These are phyloP conservation scores for Scaeva pyrastri DNA, from an alignment of 2,888 invertebrate genomes.

Conservation along the genomic window DNA sequence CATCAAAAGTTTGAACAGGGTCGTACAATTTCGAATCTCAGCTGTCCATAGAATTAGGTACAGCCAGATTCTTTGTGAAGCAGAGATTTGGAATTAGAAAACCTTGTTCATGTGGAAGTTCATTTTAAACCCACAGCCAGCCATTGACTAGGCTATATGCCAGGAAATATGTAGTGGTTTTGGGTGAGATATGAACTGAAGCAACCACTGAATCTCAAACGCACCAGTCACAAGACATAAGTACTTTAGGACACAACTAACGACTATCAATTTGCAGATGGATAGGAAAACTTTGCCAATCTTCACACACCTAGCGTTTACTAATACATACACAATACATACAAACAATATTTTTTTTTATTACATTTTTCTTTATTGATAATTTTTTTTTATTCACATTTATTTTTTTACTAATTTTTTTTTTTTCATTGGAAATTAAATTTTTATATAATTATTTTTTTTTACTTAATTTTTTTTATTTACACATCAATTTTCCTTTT, in stretches of 20 bases:
- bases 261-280: not conserved
- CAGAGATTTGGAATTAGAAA: not conserved
- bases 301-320: not conserved
- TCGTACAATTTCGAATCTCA: not conserved
- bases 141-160: not conserved
- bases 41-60: not conserved
- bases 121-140: not conserved
- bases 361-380: not conserved
- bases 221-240: not conserved
- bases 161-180: not conserved
- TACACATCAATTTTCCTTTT: not conserved
- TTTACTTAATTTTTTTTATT: not conserved
- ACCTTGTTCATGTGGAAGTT: conserved; percentile 3
- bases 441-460: not conserved
- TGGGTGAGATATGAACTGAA: not conserved
- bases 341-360: not conserved
- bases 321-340: not conserved
- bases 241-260: not conserved
- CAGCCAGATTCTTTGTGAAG: not conserved
- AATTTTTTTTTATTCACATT: not conserved
- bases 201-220: not conserved
- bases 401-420: not conserved
- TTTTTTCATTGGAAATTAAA: not conserved
- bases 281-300: not conserved
- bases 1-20: not conserved